Evolutionary conservation across 2,797 vertebrate species (phyloP).

Genomic region (Lepilemur ruficaudatus): DNA sequence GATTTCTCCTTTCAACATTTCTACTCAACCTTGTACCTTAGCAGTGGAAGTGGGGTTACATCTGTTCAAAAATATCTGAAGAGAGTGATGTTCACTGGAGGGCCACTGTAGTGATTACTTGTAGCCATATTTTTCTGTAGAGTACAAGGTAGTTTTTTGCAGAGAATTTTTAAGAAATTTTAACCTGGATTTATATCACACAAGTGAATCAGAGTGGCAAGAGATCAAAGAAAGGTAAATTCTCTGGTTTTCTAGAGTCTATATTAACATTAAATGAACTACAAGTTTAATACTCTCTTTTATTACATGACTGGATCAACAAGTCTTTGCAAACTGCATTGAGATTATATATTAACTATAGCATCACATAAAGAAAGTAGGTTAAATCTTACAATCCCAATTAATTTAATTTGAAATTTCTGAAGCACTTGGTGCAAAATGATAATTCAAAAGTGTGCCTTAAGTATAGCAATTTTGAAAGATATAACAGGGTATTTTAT

Average conservation of each 20-base stretch:
- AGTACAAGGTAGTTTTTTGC: not conserved
- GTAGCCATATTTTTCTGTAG: not conserved
- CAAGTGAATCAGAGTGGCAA: not conserved
- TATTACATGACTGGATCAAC: not conserved
- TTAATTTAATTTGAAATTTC: not conserved
- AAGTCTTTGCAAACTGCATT: not conserved
- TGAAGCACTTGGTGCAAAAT: not conserved
- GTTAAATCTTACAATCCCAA: not conserved
- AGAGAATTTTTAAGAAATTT: not conserved
- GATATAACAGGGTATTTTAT: not conserved
- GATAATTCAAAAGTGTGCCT: not conserved
- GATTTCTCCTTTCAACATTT: not conserved
- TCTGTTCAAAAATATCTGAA: not conserved
- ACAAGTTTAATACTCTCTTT: not conserved
- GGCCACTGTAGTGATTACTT: not conserved
- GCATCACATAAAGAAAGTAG: not conserved
- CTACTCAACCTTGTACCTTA: not conserved
- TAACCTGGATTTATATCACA: not conserved
- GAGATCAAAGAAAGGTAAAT: not conserved
- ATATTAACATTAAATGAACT: not conserved
- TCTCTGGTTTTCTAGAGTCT: not conserved
- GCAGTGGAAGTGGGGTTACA: not conserved
- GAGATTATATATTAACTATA: not conserved
- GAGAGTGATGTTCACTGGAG: not conserved
- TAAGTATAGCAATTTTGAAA: not conserved